Evolutionary conservation across 2,797 vertebrate genomes (phyloP), one percentile per base, ranked within the genome.

Genomic region (Chelidonichthys spinosus): DNA sequence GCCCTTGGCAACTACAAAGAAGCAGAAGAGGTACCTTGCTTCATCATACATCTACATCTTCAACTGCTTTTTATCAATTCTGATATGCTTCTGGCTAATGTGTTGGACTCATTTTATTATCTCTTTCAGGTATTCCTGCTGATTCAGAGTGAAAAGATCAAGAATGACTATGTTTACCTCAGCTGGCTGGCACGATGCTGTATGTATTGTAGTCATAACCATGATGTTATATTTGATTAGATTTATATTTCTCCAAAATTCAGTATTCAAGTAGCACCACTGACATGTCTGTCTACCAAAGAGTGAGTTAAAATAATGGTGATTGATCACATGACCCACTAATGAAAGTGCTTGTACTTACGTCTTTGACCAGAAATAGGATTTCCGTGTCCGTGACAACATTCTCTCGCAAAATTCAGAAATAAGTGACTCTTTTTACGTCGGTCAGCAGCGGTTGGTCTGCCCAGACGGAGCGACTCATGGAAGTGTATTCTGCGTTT

Each of bases 101-200:
- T 44, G 43, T 39, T 43, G 11, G 52, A 17, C 25, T 52, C 11
- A 39, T 63, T 69, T 25, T 13, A 10, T n/a, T 88, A 15, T 76
- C 63, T 61, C 17, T 81, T 84, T 68, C 64, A 99, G 98, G 89
- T 96, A 79, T 99, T 99, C 87, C 95, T 97, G 88, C 92, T 97
- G 91, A 98, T 99, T 92, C 97, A 97, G 88, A 98, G 90, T 88
- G 97, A 99, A 89, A 99, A 99, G 95, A 95, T 99, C 92, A 98
- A 97, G 94, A 97, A 92, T 82, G 98, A 99, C 91, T 98, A 97
- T 84, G 91, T 98, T 84, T 99, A 97, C 92, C 94, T 97, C 91
- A 98, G 97, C 91, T 99, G 98, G 97, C 92, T 99, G 88, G 96
- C 97, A 72, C 96, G 97, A 78, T 99, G 97, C 92, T 98, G 98